Evolutionary conservation across 1,140 invertebrate genomes (phyloP).

Genomic region (Hirudo medicinalis): DNA sequence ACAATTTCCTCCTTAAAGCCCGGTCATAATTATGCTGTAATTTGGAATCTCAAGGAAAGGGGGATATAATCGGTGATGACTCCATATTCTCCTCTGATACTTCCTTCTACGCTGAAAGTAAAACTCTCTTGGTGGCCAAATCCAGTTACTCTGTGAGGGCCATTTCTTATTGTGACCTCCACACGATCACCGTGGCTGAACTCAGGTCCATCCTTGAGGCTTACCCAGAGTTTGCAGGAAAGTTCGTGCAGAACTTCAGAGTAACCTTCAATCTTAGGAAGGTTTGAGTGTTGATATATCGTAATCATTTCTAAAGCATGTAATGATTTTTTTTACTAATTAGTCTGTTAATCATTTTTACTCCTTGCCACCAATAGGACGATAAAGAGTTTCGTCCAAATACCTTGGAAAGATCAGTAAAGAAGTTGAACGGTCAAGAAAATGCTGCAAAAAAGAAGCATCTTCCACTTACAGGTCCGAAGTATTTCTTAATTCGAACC

Average conservation of each 20-base stretch:
- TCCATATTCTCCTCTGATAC: not conserved
- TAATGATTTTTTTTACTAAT: too few relatives aligned
- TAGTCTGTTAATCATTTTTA: too few relatives aligned
- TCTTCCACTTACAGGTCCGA: not conserved
- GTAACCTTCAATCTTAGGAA: conserved; percentile 38
- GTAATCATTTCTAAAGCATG: too few relatives aligned
- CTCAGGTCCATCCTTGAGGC: conserved; percentile 36
- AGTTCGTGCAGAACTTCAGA: conserved; percentile 36
- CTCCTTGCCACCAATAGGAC: too few relatives aligned
- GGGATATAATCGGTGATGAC: not conserved
- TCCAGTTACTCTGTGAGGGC: conserved; percentile 82
- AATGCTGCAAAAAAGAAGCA: too few relatives aligned
- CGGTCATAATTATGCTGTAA: not conserved
- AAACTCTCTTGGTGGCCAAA: conserved; percentile 51
- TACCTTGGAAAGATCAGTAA: too few relatives aligned
- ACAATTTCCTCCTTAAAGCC: not conserved
- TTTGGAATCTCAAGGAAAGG: conserved; percentile 2
- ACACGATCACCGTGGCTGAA: conserved; percentile 39
- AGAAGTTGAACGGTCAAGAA: too few relatives aligned
- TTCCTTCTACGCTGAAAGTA: conserved; percentile 41
- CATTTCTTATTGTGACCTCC: conserved; percentile 40
- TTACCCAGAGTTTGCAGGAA: conserved; percentile 40
- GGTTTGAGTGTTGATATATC: not conserved
- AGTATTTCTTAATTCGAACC: not conserved
- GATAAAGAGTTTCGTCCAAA: too few relatives aligned